Evolutionary conservation across 2,113 vertebrate genomes (phyloP).

Genomic region (Hyperopisus bebe): DNA sequence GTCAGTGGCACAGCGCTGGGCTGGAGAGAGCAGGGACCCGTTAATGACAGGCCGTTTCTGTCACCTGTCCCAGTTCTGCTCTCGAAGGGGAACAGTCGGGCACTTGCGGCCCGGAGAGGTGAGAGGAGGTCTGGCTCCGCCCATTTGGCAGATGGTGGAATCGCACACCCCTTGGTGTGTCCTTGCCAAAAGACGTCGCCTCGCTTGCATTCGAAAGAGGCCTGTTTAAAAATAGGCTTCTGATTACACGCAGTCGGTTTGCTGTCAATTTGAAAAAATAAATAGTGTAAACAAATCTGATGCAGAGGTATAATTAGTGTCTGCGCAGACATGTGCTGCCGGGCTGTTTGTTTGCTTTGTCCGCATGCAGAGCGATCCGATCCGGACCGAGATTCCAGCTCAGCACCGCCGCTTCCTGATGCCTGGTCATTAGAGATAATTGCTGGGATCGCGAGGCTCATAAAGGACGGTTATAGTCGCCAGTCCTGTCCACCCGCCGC

Average conservation of each 20-base stretch:
- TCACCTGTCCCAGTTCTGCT: neutral
- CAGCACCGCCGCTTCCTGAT: neutral
- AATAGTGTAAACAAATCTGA: conserved; percentile 8
- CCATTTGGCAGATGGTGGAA: neutral
- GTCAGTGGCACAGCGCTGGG: neutral
- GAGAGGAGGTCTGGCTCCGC: neutral
- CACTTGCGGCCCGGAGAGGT: neutral
- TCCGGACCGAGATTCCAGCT: neutral
- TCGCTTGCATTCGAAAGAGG: neutral
- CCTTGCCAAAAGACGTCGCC: neutral
- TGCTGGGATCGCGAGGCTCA: neutral
- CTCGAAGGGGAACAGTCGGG: neutral
- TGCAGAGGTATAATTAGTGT: conserved; percentile 3
- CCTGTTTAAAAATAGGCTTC: neutral
- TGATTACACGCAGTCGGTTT: neutral
- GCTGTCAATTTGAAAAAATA: neutral
- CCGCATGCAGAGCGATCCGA: neutral
- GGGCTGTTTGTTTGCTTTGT: neutral
- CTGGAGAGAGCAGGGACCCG: neutral
- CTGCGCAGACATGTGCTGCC: neutral
- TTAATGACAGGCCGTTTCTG: neutral
- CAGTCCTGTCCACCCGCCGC: neutral
- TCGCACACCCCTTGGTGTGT: neutral
- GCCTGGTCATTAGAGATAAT: neutral
- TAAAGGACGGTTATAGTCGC: neutral